Conservation (phyloP, 2,797 vertebrate genomes). For the Dicrostonyx torquatus region DNA sequence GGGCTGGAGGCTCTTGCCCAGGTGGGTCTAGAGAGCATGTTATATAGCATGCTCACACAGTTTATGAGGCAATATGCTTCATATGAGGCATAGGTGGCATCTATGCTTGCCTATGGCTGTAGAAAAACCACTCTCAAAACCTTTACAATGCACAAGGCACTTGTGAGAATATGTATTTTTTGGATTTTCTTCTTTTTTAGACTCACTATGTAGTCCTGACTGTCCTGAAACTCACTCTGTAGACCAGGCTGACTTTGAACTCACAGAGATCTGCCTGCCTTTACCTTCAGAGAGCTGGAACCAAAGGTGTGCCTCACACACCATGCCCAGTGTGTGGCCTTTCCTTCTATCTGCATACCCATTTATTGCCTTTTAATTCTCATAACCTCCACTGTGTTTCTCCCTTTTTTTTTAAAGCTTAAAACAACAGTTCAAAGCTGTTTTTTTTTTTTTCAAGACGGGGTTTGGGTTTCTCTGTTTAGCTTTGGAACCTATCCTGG, state of each 20-base stretch:
- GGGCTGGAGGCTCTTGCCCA: neutral
- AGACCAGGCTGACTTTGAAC: neutral
- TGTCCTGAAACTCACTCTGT: neutral
- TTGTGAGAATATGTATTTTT: neutral
- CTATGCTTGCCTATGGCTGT: neutral
- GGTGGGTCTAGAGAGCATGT: neutral
- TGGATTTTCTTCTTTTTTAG: neutral
- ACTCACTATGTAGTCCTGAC: neutral
- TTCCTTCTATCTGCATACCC: neutral
- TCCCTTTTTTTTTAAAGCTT: neutral
- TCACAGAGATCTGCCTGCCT: neutral
- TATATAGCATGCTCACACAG: neutral
- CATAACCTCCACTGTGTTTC: neutral
- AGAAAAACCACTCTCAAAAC: neutral
- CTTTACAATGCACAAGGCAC: neutral
- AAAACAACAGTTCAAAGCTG: neutral
- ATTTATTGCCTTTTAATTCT: constrained; percentile 17
- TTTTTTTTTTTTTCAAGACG: neutral
- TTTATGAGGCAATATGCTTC: neutral
- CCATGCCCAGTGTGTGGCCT: neutral
- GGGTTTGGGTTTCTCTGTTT: no score
- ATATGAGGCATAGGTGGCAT: neutral
- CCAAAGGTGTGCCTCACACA: neutral
- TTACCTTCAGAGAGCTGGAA: neutral
- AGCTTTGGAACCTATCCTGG: no score